phyloP scores from a whole-genome alignment of 2,113 vertebrate species.

The Speoplatyrhinus poulsoni region DNA sequence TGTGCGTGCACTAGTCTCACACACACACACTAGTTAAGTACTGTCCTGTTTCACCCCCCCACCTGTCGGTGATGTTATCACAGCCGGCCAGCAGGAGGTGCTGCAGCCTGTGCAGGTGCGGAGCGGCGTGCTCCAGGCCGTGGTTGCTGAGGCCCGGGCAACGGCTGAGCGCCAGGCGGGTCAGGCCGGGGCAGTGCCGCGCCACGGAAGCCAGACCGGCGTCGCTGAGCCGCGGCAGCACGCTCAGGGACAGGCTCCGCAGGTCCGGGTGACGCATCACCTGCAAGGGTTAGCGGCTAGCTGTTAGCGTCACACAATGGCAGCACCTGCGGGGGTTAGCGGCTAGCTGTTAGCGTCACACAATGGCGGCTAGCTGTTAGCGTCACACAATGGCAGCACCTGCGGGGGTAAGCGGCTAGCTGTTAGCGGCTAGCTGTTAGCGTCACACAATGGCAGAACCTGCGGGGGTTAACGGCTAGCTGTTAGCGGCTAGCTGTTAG shows the following conservation, averaged over 20 bases:
- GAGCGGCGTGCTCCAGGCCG: conserved; percentile 71
- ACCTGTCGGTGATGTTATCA: conserved; percentile 80
- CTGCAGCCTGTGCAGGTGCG: conserved; percentile 74
- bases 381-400: no score
- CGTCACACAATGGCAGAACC: conserved; percentile 24
- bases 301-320: neutral
- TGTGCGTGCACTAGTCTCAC: no score
- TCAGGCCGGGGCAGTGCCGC: conserved; percentile 79
- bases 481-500: no score
- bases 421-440: neutral
- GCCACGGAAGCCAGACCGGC: conserved; percentile 75
- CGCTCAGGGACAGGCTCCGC: conserved; percentile 76
- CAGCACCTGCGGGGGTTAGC: conserved; percentile 65
- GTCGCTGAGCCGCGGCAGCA: conserved; percentile 79
- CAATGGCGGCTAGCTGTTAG: no score
- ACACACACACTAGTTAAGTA: neutral
- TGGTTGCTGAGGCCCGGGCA: conserved; percentile 78
- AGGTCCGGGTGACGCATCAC: conserved; percentile 78
- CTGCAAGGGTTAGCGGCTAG: conserved; percentile 33
- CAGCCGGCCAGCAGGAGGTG: conserved; percentile 82
- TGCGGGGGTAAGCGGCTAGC: neutral
- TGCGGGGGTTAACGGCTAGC: neutral
- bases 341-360: no score
- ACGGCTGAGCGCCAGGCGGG: conserved; percentile 75
- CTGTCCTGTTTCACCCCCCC: conserved; percentile 29